Evolutionary conservation across 2,113 vertebrate genomes (phyloP), one percentile per base, ranked within the genome.

Genomic region (Rhinogobius similis): DNA sequence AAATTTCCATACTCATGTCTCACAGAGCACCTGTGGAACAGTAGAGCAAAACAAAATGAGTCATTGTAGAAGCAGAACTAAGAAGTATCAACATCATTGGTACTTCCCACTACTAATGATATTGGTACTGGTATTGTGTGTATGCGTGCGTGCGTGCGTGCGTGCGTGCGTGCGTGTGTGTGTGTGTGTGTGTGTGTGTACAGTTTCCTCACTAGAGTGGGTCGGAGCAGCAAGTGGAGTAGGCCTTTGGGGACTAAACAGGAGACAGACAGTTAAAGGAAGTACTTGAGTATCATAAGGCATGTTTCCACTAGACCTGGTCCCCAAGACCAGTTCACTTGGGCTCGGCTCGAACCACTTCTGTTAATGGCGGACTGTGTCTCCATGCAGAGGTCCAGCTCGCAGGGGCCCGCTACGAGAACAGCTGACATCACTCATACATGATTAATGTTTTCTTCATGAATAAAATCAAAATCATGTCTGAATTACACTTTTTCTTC

Each of bases 1-100:
- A 83, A 76, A 76, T 87, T 76, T 89, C 80, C 82, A 86, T 77
- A 14, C 52, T 82, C 64, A 81, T 78, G 75, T 87, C 79, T 72
- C 81, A 86, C 85, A 86, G 71, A 80, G 9, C 20, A 3, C 50
- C 73, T 74, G 68, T 70, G 72, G 76, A 63, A 73, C 68, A 78
- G 67, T 73, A 39, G 75, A 69, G 67, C 81, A 73, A 73, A 86
- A 85, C 79, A 81, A 73, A 79, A 75, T 87, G 83, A 87, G 82
- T 90, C 87, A 87, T 71, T 84, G 82, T 56, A 75, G 67, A 62
- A 68, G 53, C 46, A 59, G 72, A 70, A 59, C 77, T 75, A 69
- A 65, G 62, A n/a, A 61, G 32, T 61, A 21, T 71, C 46, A 27
- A 0, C n/a, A n/a, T n/a, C n/a, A n/a, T n/a, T n/a, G n/a, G n/a